Base-by-base conservation (phyloP, 2,797 vertebrate genomes). In the Coluber constrictor region DNA sequence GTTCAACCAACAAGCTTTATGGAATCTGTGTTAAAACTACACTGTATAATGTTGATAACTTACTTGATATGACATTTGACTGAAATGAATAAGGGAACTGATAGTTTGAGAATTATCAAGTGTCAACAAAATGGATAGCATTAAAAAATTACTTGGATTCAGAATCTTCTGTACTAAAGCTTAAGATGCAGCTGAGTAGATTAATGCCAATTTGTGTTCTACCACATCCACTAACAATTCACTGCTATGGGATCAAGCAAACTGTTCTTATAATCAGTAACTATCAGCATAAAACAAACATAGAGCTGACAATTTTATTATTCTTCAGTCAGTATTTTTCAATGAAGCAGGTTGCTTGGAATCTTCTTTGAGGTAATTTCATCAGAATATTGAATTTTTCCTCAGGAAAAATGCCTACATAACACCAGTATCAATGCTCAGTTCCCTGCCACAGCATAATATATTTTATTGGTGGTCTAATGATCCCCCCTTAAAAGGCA, bases 51-150 rank as follows among this genome's bases (percentile, higher is more conserved):
- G 15, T 61, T 60, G n/a, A 51, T 27, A 3, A 57, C 66, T 57
- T 23, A 86, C 61, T 90, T 20, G 43, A 92, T 61, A 32, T 25
- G 70, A 74, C 43, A 92, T 87, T n/a, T 86, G 66, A 60, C 88
- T 92, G 89, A 32, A 70, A 91, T 27, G 59, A 61, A 91, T 86
- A 86, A 89, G 12, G 88, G 70, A 57, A 20, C 6, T 0, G 56
- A 95, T 16, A 32, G 70, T 89, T 61, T 10, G 43, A 55, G 92
- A 95, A 74, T 2, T 70, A 94, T 55, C 12, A 29, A 83, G 91
- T 88, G 86, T 63, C 83, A 55, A n/a, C 5, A n/a, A 70, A 27
- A 13, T 0, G 1, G 4, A 0, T 56, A 51, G 1, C 51, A 37
- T 32, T n/a, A 90, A 29, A 66, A 70, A 91, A 91, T 5, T 1